These are phyloP conservation scores for Bos javanicus DNA, from an alignment of 2,113 vertebrate species.

Conservation along the genomic window DNA sequence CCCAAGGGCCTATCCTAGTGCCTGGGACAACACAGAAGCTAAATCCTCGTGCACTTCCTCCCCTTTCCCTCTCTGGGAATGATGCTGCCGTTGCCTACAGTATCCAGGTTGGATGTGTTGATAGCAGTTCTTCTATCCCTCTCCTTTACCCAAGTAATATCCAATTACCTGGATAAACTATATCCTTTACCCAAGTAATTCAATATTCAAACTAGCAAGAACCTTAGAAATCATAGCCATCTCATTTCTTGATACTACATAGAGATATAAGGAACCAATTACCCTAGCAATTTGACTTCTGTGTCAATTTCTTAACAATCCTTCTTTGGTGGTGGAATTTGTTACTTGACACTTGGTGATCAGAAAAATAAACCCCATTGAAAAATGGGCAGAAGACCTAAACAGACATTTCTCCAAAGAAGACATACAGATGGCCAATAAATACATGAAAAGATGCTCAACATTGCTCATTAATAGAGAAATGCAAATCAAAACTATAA, in stretches of 20 bases:
- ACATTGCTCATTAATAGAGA: background rate
- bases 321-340: background rate
- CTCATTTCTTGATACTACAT: background rate
- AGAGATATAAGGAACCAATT: background rate
- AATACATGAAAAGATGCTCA: background rate
- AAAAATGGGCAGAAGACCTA: background rate
- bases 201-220: background rate
- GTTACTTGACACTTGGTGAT: background rate
- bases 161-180: background rate
- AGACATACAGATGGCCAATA: background rate
- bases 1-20: background rate
- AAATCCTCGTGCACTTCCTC: background rate
- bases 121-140: background rate
- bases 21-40: background rate
- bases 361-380: background rate
- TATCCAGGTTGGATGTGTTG: background rate
- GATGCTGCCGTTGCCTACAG: no score
- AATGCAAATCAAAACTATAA: background rate
- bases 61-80: background rate
- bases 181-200: background rate
- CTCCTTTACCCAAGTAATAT: background rate
- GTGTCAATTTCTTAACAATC: background rate
- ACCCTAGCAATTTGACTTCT: background rate
- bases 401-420: background rate
- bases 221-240: background rate